These are phyloP conservation scores for Zosterops borbonicus DNA, from an alignment of 2,113 vertebrate species.

Conservation along the genomic window DNA sequence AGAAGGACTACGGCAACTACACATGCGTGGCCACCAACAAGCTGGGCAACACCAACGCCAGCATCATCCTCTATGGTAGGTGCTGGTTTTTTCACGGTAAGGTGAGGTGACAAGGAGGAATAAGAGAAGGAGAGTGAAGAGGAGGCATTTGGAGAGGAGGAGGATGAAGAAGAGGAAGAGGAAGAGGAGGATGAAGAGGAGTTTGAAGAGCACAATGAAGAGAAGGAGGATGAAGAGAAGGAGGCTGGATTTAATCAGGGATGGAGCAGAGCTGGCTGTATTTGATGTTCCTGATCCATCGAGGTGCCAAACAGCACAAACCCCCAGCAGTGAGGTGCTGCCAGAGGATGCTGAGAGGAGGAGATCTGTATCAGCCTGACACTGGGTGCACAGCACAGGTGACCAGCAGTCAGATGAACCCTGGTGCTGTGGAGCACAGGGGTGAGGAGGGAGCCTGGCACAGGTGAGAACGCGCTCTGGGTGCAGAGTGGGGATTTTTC, in stretches of 20 bases:
- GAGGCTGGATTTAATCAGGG: background rate
- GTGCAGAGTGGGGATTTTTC: background rate
- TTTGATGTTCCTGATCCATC: background rate
- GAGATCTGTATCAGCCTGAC: fast-evolving
- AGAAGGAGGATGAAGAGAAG: background rate
- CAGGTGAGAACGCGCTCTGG: background rate
- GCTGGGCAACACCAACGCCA: slow-evolving; percentile 94
- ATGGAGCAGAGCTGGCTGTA: background rate
- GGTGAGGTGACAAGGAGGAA: background rate
- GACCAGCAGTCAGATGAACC: background rate
- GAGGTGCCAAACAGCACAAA: background rate
- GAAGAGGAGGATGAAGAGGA: background rate
- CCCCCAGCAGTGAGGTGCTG: fast-evolving
- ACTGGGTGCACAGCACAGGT: background rate
- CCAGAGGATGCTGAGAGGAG: background rate
- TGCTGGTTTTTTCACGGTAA: background rate
- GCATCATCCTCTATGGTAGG: slow-evolving; percentile 95
- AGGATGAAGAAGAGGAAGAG: background rate
- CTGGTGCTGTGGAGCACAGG: background rate
- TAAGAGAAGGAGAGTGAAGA: background rate
- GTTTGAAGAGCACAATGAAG: background rate
- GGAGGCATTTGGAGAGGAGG: background rate
- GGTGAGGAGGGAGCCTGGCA: background rate
- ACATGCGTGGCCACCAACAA: slow-evolving; percentile 94
- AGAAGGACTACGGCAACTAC: slow-evolving; percentile 99